phyloP scores from a whole-genome alignment of 2,888 invertebrate species.

The Podotricha telesiphe region DNA sequence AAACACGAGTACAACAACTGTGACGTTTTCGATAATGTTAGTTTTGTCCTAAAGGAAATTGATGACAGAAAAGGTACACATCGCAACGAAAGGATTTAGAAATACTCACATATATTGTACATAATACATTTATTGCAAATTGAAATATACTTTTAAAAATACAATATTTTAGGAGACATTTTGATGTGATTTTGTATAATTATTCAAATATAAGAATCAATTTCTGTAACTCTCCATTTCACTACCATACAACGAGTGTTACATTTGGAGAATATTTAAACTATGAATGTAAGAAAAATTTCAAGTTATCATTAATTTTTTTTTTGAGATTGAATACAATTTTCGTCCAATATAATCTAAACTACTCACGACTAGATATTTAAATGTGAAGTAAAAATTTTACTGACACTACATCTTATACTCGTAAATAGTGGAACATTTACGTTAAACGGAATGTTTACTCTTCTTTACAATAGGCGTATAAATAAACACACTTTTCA shows the following conservation, averaged over 20 bases:
- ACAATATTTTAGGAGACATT: constrained; percentile 16
- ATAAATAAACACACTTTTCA: constrained; percentile 17
- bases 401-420: constrained; percentile 31
- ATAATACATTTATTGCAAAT: constrained; percentile 25
- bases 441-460: constrained; percentile 40
- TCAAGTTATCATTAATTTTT: constrained; percentile 5
- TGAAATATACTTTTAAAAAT: constrained; percentile 18
- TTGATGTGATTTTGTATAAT: constrained; percentile 17
- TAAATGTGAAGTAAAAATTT: constrained; percentile 46
- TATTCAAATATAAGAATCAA: background rate
- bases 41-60: no score
- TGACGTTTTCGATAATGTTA: no score
- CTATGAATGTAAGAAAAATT: constrained; percentile 11
- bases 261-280: constrained; percentile 17
- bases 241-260: constrained; percentile 16
- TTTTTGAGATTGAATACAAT: constrained; percentile 1
- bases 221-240: constrained; percentile 8
- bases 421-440: constrained; percentile 26
- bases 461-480: constrained; percentile 22
- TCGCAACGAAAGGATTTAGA: background rate
- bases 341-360: constrained; percentile 45
- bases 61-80: no score
- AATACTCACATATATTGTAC: background rate
- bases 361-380: constrained; percentile 55
- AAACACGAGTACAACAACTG: no score